phyloP scores from a whole-genome alignment of 2,797 vertebrate genomes.

The Helicolenus hilgendorfi region DNA sequence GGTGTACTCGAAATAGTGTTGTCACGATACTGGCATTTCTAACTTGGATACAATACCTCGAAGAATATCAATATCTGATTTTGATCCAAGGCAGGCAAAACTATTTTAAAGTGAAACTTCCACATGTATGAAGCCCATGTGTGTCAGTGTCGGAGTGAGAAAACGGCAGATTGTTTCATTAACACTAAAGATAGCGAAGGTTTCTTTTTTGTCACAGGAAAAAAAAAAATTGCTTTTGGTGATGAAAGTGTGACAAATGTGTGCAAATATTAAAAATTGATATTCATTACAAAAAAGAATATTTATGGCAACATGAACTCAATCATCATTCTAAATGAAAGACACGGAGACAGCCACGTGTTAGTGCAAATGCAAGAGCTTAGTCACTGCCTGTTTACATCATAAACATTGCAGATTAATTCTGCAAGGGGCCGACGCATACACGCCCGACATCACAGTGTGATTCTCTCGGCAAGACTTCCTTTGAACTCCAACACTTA shows the following conservation, averaged over 20 bases:
- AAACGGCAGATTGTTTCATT: neutral
- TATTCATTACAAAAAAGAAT: neutral
- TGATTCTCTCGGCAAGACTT: constrained; percentile 65
- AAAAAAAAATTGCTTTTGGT: neutral
- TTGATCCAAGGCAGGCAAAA: neutral
- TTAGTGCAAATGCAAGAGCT: neutral
- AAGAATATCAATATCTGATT: constrained; percentile 30
- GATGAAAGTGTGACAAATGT: neutral
- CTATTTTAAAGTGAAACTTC: constrained; percentile 13
- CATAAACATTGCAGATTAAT: constrained; percentile 44
- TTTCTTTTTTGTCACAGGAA: neutral
- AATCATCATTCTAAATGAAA: neutral
- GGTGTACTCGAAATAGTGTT: constrained; percentile 58
- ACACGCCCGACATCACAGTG: constrained; percentile 55
- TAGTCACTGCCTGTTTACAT: constrained; percentile 38
- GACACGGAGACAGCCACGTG: neutral
- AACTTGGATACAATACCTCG: constrained; percentile 41
- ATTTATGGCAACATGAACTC: neutral
- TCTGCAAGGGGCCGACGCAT: constrained; percentile 33
- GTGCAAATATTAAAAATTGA: neutral
- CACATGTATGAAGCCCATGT: neutral
- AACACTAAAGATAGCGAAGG: neutral
- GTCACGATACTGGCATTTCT: constrained; percentile 52
- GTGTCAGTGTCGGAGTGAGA: neutral
- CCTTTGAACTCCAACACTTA: constrained; percentile 85